A percentile compares a stretch with the other conserved stretches of the same genome.
Conservation (phyloP, 2,888 invertebrate species). For the Phaedon cochleariae region DNA sequence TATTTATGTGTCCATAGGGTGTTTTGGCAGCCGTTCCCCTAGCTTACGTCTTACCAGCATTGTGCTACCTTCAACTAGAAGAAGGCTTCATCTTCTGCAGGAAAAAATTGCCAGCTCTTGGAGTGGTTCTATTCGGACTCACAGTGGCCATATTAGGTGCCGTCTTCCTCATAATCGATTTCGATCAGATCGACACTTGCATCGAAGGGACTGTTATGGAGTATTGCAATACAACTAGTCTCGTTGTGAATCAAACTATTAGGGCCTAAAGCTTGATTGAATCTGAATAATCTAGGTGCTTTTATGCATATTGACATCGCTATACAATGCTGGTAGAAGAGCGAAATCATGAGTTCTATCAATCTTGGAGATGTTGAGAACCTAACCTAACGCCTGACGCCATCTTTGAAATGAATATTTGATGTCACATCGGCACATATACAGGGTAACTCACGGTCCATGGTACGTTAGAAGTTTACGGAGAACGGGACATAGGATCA, state of each 20-base stretch:
- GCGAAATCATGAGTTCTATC: no score
- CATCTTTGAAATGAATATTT: no score
- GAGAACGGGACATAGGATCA: no score
- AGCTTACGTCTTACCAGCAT: conserved; percentile 82
- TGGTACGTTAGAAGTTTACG: no score
- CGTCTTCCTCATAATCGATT: conserved; percentile 66
- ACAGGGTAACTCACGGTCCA: no score
- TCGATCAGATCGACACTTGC: conserved; percentile 67
- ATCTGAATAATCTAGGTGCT: no score
- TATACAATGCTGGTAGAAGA: no score
- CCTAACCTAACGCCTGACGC: no score
- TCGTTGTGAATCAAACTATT: not conserved
- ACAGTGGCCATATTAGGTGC: conserved; percentile 70
- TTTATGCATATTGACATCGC: no score
- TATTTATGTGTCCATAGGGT: conserved; percentile 69
- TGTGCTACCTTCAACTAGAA: conserved; percentile 80
- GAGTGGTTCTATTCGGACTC: conserved; percentile 74
- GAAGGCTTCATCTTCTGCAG: conserved; percentile 73
- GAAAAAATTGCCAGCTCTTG: conserved; percentile 76
- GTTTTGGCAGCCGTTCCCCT: conserved; percentile 83
- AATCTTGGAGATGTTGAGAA: no score
- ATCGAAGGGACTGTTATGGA: conserved; percentile 71
- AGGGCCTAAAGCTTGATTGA: not conserved
- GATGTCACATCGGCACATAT: no score
- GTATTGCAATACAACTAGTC: conserved; percentile 63